A percentile compares a stretch with the other conserved stretches of the same genome.
Conservation (phyloP, 2,888 invertebrate species). For the Capitulum mitella region DNA sequence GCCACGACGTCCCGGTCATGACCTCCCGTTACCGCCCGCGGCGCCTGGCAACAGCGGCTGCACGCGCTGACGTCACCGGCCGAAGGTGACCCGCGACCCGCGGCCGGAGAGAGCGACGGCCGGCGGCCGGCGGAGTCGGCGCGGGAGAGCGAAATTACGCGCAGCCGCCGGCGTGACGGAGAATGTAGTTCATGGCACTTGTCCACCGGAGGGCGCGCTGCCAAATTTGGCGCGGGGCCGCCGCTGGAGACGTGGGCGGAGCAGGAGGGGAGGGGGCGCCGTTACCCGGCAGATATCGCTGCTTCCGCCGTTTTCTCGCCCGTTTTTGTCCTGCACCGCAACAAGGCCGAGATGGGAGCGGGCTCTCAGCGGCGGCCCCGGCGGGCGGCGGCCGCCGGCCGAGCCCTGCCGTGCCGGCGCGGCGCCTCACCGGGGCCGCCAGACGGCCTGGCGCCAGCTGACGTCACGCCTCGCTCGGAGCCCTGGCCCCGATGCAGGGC, state of each 20-base stretch:
- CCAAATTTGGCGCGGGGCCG: constrained; percentile 2
- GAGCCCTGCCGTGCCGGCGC: not conserved
- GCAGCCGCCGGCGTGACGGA: not conserved
- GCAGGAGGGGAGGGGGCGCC: no score
- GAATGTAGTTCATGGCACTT: constrained; percentile 11
- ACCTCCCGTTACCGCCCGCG: not conserved
- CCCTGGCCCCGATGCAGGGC: not conserved
- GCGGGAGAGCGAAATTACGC: not conserved
- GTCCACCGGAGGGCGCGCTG: not conserved
- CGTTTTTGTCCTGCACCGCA: not conserved
- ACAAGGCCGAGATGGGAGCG: not conserved
- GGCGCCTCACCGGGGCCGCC: not conserved
- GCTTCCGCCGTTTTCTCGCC: not conserved
- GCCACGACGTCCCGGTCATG: no score
- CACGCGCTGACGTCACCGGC: not conserved
- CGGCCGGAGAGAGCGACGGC: not conserved
- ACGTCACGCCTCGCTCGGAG: not conserved
- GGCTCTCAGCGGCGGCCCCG: not conserved
- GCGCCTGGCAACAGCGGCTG: not conserved
- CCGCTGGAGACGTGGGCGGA: not conserved
- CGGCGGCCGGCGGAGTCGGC: not conserved
- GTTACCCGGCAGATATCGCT: not conserved
- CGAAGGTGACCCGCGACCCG: not conserved
- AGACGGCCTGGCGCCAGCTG: not conserved
- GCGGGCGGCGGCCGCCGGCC: not conserved